Conservation (phyloP, 2,888 invertebrate genomes). For the Macaria notata region DNA sequence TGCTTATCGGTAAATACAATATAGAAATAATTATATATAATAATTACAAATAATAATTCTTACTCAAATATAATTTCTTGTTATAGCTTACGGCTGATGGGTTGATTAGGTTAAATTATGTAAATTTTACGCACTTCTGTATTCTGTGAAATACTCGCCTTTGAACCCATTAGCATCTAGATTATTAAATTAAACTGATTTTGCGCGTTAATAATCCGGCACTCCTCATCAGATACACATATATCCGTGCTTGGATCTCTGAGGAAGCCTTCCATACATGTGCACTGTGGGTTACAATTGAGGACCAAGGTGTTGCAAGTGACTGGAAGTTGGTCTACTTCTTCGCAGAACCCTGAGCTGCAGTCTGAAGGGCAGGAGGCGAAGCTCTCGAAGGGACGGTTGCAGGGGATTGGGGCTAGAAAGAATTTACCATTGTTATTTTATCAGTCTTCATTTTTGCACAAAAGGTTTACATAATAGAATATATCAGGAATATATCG, state of each 20-base stretch:
- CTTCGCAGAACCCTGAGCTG: constrained; percentile 43
- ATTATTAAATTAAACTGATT: not conserved
- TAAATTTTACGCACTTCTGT: too few species aligned
- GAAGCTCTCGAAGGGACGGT: constrained; percentile 47
- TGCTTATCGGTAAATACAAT: too few species aligned
- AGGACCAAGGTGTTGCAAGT: constrained; percentile 44
- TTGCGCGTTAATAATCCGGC: constrained; percentile 32
- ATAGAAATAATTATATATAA: too few species aligned
- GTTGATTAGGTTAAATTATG: too few species aligned
- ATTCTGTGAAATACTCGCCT: too few species aligned
- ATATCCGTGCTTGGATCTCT: constrained; percentile 38
- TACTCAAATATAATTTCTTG: too few species aligned
- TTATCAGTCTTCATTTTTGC: too few species aligned
- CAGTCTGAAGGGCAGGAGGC: constrained; percentile 44
- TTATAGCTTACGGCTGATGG: too few species aligned
- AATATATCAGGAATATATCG: not conserved
- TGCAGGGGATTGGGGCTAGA: constrained; percentile 47
- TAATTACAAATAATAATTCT: too few species aligned
- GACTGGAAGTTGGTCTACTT: constrained; percentile 31
- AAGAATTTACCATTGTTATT: not conserved
- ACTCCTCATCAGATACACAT: constrained; percentile 42
- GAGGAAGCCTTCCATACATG: constrained; percentile 41
- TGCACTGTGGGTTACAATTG: constrained; percentile 49
- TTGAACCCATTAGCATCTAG: too few species aligned
- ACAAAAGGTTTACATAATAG: constrained; percentile 1